These are phyloP conservation scores for Gnathonemus longibarbis DNA, from an alignment of 2,113 vertebrate genomes.

Conservation along the genomic window DNA sequence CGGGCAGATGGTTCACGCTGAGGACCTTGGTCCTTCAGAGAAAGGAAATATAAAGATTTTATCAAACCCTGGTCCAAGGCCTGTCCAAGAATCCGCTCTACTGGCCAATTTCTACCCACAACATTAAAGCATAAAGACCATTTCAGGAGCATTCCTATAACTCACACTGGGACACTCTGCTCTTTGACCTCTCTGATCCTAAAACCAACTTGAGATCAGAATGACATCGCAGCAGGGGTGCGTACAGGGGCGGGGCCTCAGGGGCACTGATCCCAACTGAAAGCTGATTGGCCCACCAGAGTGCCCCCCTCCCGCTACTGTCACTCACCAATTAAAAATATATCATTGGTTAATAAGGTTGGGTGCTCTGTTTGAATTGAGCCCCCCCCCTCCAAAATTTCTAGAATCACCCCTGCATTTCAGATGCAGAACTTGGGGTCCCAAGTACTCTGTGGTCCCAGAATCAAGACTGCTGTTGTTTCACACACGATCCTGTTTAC, in stretches of 20 bases:
- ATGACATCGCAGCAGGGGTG: not conserved
- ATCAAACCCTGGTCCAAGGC: not conserved
- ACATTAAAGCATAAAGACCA: not conserved
- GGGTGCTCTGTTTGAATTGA: not conserved
- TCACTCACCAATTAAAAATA: not conserved
- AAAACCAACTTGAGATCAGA: not conserved
- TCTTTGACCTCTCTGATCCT: not conserved
- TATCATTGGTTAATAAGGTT: not conserved
- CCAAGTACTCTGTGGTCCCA: not conserved
- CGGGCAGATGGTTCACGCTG: not conserved
- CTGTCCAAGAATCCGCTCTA: not conserved
- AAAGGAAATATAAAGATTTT: slow-evolving; percentile 2
- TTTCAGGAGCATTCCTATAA: not conserved
- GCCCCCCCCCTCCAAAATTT: not conserved
- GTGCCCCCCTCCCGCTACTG: not conserved
- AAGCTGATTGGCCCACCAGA: not conserved
- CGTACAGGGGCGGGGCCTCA: not conserved
- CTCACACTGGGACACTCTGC: not conserved
- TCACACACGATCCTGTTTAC: not conserved
- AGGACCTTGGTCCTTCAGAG: not conserved
- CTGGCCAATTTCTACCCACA: not conserved
- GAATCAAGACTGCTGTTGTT: not conserved
- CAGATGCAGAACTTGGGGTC: not conserved
- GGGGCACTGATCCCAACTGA: not conserved
- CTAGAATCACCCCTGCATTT: not conserved